These are phyloP conservation scores for Lordiphosa fenestrarum DNA, from an alignment of 2,888 invertebrate species.

Conservation along the genomic window DNA sequence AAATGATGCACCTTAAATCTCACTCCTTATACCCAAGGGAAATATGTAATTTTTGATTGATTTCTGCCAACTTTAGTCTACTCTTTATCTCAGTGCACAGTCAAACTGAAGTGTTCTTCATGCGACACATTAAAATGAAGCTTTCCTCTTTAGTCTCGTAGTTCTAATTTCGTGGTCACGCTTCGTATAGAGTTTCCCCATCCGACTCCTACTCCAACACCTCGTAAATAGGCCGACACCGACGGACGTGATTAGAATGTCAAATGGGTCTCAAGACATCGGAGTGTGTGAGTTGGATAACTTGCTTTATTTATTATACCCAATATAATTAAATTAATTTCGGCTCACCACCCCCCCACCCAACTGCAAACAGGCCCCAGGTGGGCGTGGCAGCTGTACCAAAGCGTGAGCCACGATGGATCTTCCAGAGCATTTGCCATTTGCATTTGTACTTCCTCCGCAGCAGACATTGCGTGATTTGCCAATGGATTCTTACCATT, in stretches of 20 bases:
- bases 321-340: conserved; percentile 69
- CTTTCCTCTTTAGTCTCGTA: not conserved
- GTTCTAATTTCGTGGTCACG: conserved; percentile 45
- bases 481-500: conserved; percentile 63
- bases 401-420: conserved; percentile 58
- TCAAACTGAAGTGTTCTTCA: too few relatives aligned
- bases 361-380: conserved; percentile 6
- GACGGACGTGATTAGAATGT: conserved; percentile 65
- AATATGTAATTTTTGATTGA: too few relatives aligned
- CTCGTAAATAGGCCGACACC: conserved; percentile 51
- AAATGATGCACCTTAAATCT: too few relatives aligned
- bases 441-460: conserved; percentile 37
- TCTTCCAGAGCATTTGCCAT: conserved; percentile 43
- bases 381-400: conserved; percentile 56
- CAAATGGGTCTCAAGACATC: conserved; percentile 41
- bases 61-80: too few relatives aligned
- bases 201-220: conserved; percentile 9
- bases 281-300: conserved; percentile 36
- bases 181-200: conserved; percentile 12
- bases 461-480: conserved; percentile 58
- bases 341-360: conserved; percentile 24
- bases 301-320: conserved; percentile 60
- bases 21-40: too few relatives aligned
- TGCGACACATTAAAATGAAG: not conserved
- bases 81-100: too few relatives aligned